Evolutionary conservation across 92 coral and sea anemone genomes (phyloP).

Genomic region (Palythoa grandis): DNA sequence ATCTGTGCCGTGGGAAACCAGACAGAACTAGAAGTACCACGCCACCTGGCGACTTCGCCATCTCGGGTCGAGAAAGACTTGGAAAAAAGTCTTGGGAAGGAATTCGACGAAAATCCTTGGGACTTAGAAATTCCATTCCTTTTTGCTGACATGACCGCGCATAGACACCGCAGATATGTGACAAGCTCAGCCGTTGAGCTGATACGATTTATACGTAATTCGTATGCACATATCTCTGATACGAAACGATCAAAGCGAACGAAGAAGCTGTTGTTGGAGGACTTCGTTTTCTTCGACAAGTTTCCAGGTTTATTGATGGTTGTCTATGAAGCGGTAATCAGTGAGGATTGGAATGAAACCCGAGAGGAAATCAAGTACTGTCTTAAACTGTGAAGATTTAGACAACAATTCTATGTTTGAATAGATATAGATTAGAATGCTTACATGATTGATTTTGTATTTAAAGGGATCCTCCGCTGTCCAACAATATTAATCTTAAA

Average conservation of each 20-base stretch:
- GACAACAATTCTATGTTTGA: too few species aligned
- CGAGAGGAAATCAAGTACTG: slow-evolving; percentile 23
- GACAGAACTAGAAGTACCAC: slow-evolving; percentile 32
- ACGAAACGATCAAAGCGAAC: not conserved
- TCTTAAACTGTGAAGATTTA: not conserved
- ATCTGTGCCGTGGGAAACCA: slow-evolving; percentile 58
- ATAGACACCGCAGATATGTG: slow-evolving; percentile 18
- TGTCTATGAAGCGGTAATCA: slow-evolving; percentile 48
- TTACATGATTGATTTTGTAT: too few species aligned
- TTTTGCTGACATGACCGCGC: slow-evolving; percentile 7
- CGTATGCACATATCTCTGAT: slow-evolving; percentile 45
- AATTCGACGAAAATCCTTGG: not conserved
- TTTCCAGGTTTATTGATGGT: slow-evolving; percentile 57
- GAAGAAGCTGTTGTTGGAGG: slow-evolving; percentile 20
- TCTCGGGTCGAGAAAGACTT: not conserved
- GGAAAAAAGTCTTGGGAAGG: not conserved
- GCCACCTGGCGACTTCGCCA: not conserved
- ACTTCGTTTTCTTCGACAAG: slow-evolving; percentile 40
- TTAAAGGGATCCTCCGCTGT: too few species aligned
- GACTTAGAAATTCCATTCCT: slow-evolving; percentile 9
- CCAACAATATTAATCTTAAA: too few species aligned
- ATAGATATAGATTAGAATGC: too few species aligned
- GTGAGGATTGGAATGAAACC: slow-evolving; percentile 43
- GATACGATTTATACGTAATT: slow-evolving; percentile 56
- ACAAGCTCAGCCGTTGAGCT: slow-evolving; percentile 55